Evolutionary conservation across 2,888 invertebrate genomes (phyloP), one percentile per base, ranked within the genome.

Genomic region (Myopa testacea): DNA sequence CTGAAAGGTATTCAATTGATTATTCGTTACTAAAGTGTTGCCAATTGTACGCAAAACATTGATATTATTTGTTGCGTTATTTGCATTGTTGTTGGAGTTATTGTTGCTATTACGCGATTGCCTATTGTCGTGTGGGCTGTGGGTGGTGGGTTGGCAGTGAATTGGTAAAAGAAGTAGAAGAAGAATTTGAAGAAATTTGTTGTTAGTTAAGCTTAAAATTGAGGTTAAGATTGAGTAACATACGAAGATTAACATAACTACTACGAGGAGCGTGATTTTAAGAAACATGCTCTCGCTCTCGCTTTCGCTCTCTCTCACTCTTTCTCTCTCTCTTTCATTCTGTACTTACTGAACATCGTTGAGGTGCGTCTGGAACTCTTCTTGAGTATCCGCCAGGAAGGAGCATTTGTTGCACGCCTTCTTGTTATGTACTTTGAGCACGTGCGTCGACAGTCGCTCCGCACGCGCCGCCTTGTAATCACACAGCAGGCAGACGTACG

Each of bases 381-480:
- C 92, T 84, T 93, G 93, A 86, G 96, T 95, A 87, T 97, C 96
- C 5, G 95, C 96, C 81, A 96, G 91, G 90, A 94, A 96, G 84
- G 94, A 94, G 88, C 97, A 97, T 89, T 96, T 95, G 84, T 94
- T 94, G 90, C 97, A 97, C 52, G 95, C 94, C 84, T 95, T 93
- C 90, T 96, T 96, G 90, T 96, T 96, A 90, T 97, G 97, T 81
- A 97, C 96, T 90, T 96, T 96, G 82, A 95, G 91, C 75, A 96
- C 95, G 90, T 97, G 97, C 8, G 96, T 96, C 80, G 96, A 94
- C 79, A 97, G 91, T 77, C 97, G 92, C 90, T 97, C 97, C 70
- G 96, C 95, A 83, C 97, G 92, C 77, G 97, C 97, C 78, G 97
- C 97, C 91, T 96, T 97, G 90, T 97, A 97, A 89, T 97, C 96